These are phyloP conservation scores for Pelodytes ibericus DNA, from an alignment of 2,797 vertebrate genomes.

Conservation along the genomic window DNA sequence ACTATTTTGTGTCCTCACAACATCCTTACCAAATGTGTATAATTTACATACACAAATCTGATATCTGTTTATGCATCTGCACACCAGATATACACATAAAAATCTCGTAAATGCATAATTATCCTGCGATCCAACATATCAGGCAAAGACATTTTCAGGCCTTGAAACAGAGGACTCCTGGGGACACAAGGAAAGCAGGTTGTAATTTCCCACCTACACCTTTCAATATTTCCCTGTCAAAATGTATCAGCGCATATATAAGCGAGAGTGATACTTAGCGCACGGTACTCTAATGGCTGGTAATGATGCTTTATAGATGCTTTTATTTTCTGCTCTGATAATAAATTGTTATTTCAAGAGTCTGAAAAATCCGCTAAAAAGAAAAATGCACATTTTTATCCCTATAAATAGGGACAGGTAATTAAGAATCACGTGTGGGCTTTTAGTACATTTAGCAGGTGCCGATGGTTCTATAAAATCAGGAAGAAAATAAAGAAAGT, in stretches of 20 bases:
- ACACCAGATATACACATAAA: too few relatives aligned
- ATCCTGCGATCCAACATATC: not conserved
- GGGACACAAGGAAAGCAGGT: not conserved
- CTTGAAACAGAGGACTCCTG: not conserved
- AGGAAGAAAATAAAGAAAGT: too few relatives aligned
- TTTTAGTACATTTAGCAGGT: not conserved
- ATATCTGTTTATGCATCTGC: too few relatives aligned
- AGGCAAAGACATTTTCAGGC: not conserved
- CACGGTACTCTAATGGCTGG: not conserved
- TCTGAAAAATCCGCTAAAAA: not conserved
- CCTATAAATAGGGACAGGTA: not conserved
- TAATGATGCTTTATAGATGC: conserved; percentile 7
- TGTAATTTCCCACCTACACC: conserved; percentile 25
- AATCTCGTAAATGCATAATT: too few relatives aligned
- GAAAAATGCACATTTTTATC: not conserved
- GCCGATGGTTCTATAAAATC: too few relatives aligned
- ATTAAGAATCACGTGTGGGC: not conserved
- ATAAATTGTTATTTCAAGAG: conserved; percentile 4
- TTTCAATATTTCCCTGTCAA: conserved; percentile 29
- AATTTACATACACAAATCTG: too few relatives aligned
- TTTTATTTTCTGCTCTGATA: not conserved
- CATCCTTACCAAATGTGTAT: too few relatives aligned
- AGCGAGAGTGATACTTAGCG: not conserved
- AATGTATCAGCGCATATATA: not conserved
- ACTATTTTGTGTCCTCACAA: too few relatives aligned